Evolutionary conservation across 2,888 invertebrate genomes (phyloP).

Genomic region (Nomada ferruginata): DNA sequence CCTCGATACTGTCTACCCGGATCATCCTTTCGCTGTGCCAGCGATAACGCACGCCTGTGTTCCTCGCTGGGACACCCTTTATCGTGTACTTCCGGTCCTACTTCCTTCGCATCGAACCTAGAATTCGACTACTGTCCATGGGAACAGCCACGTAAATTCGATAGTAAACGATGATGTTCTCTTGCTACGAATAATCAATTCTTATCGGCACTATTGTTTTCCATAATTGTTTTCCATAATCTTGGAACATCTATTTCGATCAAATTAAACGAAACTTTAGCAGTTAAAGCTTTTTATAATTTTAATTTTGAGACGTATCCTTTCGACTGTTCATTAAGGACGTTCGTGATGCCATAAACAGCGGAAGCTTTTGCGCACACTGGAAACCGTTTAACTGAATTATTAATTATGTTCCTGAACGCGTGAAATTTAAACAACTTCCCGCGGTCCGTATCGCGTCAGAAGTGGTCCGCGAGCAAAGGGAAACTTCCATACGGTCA

Average conservation of each 20-base stretch:
- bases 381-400: not conserved
- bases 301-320: no score
- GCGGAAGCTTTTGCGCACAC: not conserved
- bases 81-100: slow-evolving; percentile 36
- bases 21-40: slow-evolving; percentile 62
- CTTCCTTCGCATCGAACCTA: slow-evolving; percentile 17
- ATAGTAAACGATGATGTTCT: not conserved
- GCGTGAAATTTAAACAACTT: slow-evolving; percentile 28
- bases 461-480: slow-evolving; percentile 3
- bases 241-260: no score
- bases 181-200: not conserved
- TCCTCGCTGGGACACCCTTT: slow-evolving; percentile 48
- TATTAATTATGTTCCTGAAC: not conserved
- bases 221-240: no score
- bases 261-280: no score
- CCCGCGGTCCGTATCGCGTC: not conserved
- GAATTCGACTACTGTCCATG: not conserved
- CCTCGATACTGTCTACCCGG: slow-evolving; percentile 64
- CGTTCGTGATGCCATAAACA: not conserved
- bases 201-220: no score
- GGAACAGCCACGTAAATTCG: not conserved
- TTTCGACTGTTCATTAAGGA: not conserved
- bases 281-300: no score
- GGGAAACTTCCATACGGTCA: slow-evolving; percentile 25
- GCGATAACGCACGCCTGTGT: slow-evolving; percentile 59